A percentile compares a stretch with the other conserved stretches of the same genome.
Conservation (phyloP, 2,888 invertebrate genomes). For the Melitaea athalia region DNA sequence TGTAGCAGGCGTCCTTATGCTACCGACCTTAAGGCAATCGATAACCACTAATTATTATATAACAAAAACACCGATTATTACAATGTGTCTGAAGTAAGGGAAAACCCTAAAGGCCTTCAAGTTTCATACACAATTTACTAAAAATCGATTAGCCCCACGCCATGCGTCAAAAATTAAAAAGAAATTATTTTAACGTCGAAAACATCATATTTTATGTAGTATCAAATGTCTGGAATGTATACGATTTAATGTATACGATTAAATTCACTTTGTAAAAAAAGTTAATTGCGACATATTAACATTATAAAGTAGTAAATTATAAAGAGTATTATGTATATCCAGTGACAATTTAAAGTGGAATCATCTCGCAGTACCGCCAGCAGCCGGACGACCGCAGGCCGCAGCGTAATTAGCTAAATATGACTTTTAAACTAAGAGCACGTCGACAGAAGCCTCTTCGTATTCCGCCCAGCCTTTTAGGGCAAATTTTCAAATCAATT, state of each 20-base stretch:
- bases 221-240: no score
- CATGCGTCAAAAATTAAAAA: slow-evolving; percentile 18
- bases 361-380: slow-evolving; percentile 54
- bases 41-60: no score
- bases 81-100: no score
- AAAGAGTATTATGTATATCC: slow-evolving; percentile 48
- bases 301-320: slow-evolving; percentile 22
- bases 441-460: slow-evolving; percentile 56
- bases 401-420: slow-evolving; percentile 75
- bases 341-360: slow-evolving; percentile 54
- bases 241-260: slow-evolving; percentile 32
- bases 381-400: slow-evolving; percentile 56
- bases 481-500: slow-evolving; percentile 4
- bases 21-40: no score
- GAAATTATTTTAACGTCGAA: slow-evolving; percentile 26
- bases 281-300: not conserved
- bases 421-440: slow-evolving; percentile 73
- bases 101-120: no score
- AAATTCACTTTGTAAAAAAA: slow-evolving; percentile 11
- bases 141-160: not conserved
- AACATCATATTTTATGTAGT: no score
- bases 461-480: slow-evolving; percentile 40
- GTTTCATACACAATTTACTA: no score
- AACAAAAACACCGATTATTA: no score
- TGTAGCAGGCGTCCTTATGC: no score